A percentile compares a stretch with the other conserved stretches of the same genome.
phyloP scores from a whole-genome alignment of 2,113 vertebrate species.

The Vidua macroura region DNA sequence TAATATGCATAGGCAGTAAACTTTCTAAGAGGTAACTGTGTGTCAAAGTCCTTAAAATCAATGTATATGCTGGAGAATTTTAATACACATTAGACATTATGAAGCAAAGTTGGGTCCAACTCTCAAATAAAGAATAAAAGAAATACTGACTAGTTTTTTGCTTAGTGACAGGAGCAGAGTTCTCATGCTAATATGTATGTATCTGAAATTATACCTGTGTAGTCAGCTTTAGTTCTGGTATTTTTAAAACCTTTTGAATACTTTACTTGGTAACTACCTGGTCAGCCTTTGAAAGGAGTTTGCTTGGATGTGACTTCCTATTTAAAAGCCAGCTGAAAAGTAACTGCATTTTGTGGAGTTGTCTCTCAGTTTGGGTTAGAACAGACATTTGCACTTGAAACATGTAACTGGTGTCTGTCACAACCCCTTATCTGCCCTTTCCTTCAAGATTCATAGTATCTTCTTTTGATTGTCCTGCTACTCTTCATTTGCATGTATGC shows the following conservation, averaged over 20 bases:
- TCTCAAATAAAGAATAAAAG: not conserved
- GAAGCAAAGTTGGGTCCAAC: not conserved
- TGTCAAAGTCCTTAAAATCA: not conserved
- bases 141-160: not conserved
- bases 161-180: not conserved
- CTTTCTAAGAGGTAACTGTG: not conserved
- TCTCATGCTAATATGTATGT: not conserved
- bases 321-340: not conserved
- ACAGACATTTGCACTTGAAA: not conserved
- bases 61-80: not conserved
- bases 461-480: not conserved
- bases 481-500: not conserved
- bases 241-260: not conserved
- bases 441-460: not conserved
- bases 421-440: not conserved
- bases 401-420: not conserved
- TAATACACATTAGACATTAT: not conserved
- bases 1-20: not conserved
- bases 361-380: not conserved
- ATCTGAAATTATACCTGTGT: not conserved
- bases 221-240: not conserved
- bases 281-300: not conserved
- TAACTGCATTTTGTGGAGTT: not conserved
- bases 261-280: not conserved
- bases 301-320: not conserved